These are phyloP conservation scores for Brachyhypopomus gauderio DNA, from an alignment of 2,113 vertebrate genomes.

Conservation along the genomic window DNA sequence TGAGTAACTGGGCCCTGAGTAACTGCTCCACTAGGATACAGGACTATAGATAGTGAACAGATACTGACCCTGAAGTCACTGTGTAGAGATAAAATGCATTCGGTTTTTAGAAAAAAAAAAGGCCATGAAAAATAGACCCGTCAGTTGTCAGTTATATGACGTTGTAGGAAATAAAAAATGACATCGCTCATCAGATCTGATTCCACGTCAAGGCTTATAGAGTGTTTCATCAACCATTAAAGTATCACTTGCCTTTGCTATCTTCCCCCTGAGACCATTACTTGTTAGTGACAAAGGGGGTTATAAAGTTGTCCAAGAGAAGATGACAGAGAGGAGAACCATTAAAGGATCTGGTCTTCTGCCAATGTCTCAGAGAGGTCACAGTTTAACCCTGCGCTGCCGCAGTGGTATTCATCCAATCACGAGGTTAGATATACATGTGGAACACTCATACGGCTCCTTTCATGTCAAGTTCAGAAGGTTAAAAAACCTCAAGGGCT, in stretches of 20 bases:
- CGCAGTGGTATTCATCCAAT: background rate
- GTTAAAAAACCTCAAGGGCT: background rate
- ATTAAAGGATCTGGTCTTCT: background rate
- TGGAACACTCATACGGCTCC: background rate
- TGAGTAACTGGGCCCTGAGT: too few relatives aligned
- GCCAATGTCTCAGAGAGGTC: background rate
- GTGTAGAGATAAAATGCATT: background rate
- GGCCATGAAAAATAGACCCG: background rate
- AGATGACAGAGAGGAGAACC: background rate
- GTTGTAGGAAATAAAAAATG: background rate
- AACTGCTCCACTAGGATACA: background rate
- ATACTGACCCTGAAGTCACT: too few relatives aligned
- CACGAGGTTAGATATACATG: background rate
- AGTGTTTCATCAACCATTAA: background rate
- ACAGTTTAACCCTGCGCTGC: background rate
- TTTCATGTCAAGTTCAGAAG: slow-evolving; percentile 4
- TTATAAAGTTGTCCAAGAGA: background rate
- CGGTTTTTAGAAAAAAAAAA: background rate
- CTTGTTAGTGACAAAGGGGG: background rate
- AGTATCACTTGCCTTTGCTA: background rate
- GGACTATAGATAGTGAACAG: too few relatives aligned
- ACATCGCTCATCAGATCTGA: background rate
- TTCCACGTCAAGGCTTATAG: background rate
- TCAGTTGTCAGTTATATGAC: background rate
- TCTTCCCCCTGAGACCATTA: background rate